Evolutionary conservation across 2,797 vertebrate species (phyloP), one percentile per base, ranked within the genome.

Genomic region (Novumbra hubbsi): DNA sequence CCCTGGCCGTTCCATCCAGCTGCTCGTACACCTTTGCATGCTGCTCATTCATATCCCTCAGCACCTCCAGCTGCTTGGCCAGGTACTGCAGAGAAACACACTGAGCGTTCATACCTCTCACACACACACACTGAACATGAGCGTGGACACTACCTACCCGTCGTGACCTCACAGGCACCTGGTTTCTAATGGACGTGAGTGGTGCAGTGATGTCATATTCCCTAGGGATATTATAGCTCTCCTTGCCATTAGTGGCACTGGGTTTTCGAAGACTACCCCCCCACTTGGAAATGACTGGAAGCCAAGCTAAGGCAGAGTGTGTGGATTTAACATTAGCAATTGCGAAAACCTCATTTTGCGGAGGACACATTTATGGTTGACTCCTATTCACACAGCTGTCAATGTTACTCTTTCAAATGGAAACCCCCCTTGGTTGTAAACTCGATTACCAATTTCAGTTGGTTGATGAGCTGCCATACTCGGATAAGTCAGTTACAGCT

Each of bases 21-120:
- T 99, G 98, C 92, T 99, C 98, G 0, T 99, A 99, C 73, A 99
- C 97, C 85, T 97, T 98, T 0, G 97, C 97, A 0, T 99, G 97
- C 82, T 98, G 98, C 78, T 99, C 97, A 0, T 98, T 98, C 94
- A 98, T 96, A 66, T 97, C 97, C 65, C 98, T 92, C 15, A 98
- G 87, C n/a, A 94, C 97, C 9, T 92, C 89, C 81, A 92, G 86
- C 87, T 90, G 98, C 87, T 92, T 92, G 0, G 89, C 85, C 76
- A 92, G 79, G 82, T 92, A 92, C 91, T 92, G 73, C 4, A 7
- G 14, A 78, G 1, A 45, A 15, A 38, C 7, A 27, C 64, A 57
- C 52, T 55, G 52, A 2, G n/a, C 8, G 52, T 21, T 55, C 8
- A 55, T 55, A 55, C n/a, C 52, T 1, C 1, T 19, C 19, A 24